Evolutionary conservation across 1,140 invertebrate genomes (phyloP), one percentile per base, ranked within the genome.

Genomic region (Aphelinus atriplicis): DNA sequence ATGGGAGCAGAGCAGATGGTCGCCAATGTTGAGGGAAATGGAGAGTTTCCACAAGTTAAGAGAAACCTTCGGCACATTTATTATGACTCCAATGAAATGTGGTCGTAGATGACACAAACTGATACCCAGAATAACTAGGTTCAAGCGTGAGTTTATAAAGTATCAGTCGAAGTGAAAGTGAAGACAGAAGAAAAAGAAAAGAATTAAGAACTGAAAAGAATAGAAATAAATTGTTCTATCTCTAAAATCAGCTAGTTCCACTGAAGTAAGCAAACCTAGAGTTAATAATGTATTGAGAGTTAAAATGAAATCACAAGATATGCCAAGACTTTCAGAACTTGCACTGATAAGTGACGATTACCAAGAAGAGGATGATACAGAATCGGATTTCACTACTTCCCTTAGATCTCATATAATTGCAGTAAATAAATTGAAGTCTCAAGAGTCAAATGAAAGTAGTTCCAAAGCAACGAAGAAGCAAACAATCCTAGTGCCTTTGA

Each of bases 221-320:
- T 57, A n/a, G 81, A 82, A 6, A 62, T 83, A 5, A 84, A 77
- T 3, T 46, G 55, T 61, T 47, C 9, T 7, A 56, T 3, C 55
- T 26, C 42, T 73, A 51, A 74, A 74, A 72, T 70, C 65, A 4
- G 63, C 65, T 42, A 77, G 85, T 89, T 77, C 84, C 84, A 26
- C 84, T 86, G 43, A 83, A 79, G 53, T 78, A 77, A 50, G 57
- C 50, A 65, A 68, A 88, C 10, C 80, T 79, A 80, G 84, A 81
- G 86, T 84, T 81, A 83, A 89, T 82, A 88, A 90, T 84, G 63
- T 88, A 83, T 71, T 88, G 48, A 86, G 86, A 76, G 81, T 89
- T 64, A 84, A 83, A 64, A 88, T 83, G 51, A 82, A 85, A 57
- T 78, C 81, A 7, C 50, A 67, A 72, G 78, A 78, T 47, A 78